Percentiles rank a stretch among this genome's conserved stretches.
Evolutionary conservation across 2,888 invertebrate species (phyloP).

Genomic region (Drosophila rellima): DNA sequence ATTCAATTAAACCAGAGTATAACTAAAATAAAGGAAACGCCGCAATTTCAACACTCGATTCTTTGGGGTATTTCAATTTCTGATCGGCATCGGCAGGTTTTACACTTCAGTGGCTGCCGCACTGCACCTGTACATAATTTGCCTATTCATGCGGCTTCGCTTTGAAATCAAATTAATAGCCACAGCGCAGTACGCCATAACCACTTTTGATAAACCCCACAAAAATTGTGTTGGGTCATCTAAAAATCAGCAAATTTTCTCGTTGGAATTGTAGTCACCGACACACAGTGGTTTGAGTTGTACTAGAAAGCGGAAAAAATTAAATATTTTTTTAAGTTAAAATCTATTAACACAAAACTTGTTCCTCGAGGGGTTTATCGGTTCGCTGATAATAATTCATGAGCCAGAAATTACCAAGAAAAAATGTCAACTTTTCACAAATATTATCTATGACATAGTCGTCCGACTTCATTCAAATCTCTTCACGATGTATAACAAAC

Average conservation of each 20-base stretch:
- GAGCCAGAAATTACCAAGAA: too few relatives aligned
- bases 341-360: neutral
- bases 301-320: neutral
- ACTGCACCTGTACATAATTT: conserved; percentile 71
- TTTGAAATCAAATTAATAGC: conserved; percentile 77
- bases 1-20: conserved; percentile 69
- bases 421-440: too few relatives aligned
- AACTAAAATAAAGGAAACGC: conserved; percentile 62
- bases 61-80: conserved; percentile 16
- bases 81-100: conserved; percentile 51
- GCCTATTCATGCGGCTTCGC: conserved; percentile 74
- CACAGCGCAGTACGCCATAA: conserved; percentile 32
- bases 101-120: conserved; percentile 51
- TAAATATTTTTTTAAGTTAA: neutral
- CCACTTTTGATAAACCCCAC: conserved; percentile 59
- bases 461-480: too few relatives aligned
- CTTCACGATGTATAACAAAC: too few relatives aligned
- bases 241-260: conserved; percentile 68
- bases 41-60: conserved; percentile 52
- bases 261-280: neutral
- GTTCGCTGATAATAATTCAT: too few relatives aligned
- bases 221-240: conserved; percentile 73
- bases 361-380: neutral
- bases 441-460: too few relatives aligned
- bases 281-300: neutral